phyloP scores from a whole-genome alignment of 1,140 invertebrate species.

The Harlomillsia oculata region DNA sequence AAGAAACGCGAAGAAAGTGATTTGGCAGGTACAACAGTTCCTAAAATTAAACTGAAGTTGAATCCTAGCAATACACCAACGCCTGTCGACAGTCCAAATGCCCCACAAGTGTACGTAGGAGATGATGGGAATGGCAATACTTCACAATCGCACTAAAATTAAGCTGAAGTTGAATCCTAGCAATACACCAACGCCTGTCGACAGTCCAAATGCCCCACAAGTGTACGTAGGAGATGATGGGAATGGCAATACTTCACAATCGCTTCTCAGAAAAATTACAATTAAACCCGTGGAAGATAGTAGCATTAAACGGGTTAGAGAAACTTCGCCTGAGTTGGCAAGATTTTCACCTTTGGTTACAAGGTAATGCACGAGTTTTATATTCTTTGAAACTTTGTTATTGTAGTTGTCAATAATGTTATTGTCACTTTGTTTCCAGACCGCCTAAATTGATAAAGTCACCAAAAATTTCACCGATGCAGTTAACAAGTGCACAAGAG shows the following conservation, averaged over 20 bases:
- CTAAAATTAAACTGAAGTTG: conserved; percentile 67
- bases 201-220: conserved; percentile 31
- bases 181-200: conserved; percentile 28
- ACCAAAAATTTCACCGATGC: conserved; percentile 8
- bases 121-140: background rate
- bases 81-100: conserved; percentile 33
- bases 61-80: conserved; percentile 42
- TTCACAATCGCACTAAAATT: conserved; percentile 47
- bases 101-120: conserved; percentile 6
- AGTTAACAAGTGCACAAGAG: conserved; percentile 14
- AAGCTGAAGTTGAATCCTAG: conserved; percentile 62
- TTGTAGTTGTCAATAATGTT: background rate
- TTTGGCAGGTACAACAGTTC: conserved; percentile 2
- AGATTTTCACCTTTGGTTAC: conserved; percentile 69
- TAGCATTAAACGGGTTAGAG: conserved; percentile 43
- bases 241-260: background rate
- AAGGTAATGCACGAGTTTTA: conserved; percentile 17
- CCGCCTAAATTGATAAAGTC: conserved; percentile 30
- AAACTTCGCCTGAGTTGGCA: conserved; percentile 65
- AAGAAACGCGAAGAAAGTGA: conserved; percentile 52
- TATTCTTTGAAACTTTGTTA: conserved; percentile 7
- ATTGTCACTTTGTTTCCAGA: conserved; percentile 14
- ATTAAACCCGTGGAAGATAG: conserved; percentile 31
- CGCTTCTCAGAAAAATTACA: conserved; percentile 23
- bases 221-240: conserved; percentile 5